phyloP scores from a whole-genome alignment of 2,797 vertebrate species.

The Sylvilagus floridanus region DNA sequence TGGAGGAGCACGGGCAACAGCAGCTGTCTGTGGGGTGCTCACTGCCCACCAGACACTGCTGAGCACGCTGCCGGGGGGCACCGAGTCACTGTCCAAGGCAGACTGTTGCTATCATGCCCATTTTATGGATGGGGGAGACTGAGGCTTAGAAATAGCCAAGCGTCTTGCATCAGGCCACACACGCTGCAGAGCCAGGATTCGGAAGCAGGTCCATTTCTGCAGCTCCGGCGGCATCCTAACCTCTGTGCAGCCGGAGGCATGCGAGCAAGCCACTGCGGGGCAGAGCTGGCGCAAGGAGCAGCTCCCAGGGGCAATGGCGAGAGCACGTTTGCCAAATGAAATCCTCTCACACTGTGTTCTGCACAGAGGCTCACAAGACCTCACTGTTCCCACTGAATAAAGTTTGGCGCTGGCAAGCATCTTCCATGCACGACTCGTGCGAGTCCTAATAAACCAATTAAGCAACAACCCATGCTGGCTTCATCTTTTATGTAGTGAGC shows the following conservation, averaged over 20 bases:
- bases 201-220: not conserved
- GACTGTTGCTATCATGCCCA: not conserved
- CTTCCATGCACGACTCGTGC: not conserved
- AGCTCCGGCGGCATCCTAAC: rapidly evolving
- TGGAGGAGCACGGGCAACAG: not conserved
- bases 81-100: rapidly evolving
- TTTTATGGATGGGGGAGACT: not conserved
- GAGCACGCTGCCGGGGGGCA: rapidly evolving
- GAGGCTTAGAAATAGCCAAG: not conserved
- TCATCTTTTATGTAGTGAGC: rapidly evolving
- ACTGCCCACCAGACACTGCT: rapidly evolving
- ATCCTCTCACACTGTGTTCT: not conserved
- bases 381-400: not conserved
- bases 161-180: rapidly evolving
- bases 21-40: rapidly evolving
- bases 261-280: rapidly evolving
- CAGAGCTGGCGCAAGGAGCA: rapidly evolving
- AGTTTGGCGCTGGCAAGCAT: not conserved
- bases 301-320: rapidly evolving
- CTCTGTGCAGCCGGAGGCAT: rapidly evolving
- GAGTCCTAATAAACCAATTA: not conserved
- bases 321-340: rapidly evolving
- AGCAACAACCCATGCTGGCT: not conserved
- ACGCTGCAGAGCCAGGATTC: not conserved
- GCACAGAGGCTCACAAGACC: no score